Evolutionary conservation across 2,113 vertebrate species (phyloP), one percentile per base, ranked within the genome.

Genomic region (Pionites leucogaster): DNA sequence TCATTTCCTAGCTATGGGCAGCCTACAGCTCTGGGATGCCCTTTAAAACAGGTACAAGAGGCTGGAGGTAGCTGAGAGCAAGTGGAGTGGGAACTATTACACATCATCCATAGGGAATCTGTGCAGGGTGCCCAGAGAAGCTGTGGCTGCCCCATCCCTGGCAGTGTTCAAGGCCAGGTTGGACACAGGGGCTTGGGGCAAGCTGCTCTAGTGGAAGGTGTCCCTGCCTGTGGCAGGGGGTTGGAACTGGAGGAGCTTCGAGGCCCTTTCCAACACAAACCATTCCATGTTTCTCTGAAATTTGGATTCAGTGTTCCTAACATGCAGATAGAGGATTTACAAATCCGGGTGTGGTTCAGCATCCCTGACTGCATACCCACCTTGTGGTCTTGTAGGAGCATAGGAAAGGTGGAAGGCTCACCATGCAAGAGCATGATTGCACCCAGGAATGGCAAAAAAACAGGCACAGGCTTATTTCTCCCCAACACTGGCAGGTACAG

Each of bases 381-480:
- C 18, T 8, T n/a, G 10, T 8, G 28, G 31, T 23, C 55, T 42
- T 17, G 25, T 27, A 17, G 53, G 33, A 84, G 9, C 2, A 1
- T 2, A 50, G 41, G 22, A 37, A 33, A 47, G 11, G 9, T 35
- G 47, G 28, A 76, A 70, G 14, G 9, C 7, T 24, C n/a, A 37
- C 8, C 17, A 7, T 1, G 6, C 14, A 63, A 37, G 22, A 33
- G 22, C 28, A 39, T 7, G 20, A 35, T 25, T 44, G 33, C 55
- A 55, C 35, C 10, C 4, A 25, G 15, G 20, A 69, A 47, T 8
- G 49, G 20, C 27, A 31, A 37, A 47, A 83, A 83, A 33, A 25
- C 5, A 4, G 37, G 31, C 27, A 17, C 0, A 1, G 27, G 3
- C 4, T 4, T 13, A 7, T 59, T 77, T 63, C 13, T 64, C n/a